A percentile compares a stretch with the other conserved stretches of the same genome.
phyloP scores from a whole-genome alignment of 2,888 invertebrate species.

The Lithophane semibrunnea region DNA sequence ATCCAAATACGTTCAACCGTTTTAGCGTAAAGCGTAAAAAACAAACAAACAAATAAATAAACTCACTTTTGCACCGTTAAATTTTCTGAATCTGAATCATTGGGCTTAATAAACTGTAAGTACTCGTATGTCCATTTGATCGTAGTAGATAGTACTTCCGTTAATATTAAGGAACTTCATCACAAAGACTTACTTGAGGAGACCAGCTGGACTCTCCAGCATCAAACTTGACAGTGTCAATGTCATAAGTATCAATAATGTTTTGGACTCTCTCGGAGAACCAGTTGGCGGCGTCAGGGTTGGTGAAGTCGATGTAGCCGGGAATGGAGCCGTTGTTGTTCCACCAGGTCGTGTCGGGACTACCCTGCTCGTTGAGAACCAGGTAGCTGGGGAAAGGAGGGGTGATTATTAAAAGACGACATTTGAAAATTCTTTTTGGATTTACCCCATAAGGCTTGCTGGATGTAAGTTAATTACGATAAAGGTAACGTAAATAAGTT shows the following conservation, averaged over 20 bases:
- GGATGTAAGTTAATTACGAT: neutral
- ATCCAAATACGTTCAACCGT: too few relatives aligned
- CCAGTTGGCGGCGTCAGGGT: slow-evolving; percentile 92
- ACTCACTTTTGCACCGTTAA: too few relatives aligned
- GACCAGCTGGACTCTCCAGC: slow-evolving; percentile 94
- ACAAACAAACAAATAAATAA: too few relatives aligned
- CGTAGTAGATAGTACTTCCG: neutral
- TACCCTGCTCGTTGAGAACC: slow-evolving; percentile 88
- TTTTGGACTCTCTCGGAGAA: slow-evolving; percentile 87
- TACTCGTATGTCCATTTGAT: neutral
- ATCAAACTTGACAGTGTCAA: slow-evolving; percentile 95
- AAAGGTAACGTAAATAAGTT: neutral
- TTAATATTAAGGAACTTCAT: neutral
- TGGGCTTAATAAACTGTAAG: neutral
- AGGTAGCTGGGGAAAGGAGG: slow-evolving; percentile 80
- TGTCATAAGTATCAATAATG: slow-evolving; percentile 91
- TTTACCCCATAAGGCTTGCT: neutral
- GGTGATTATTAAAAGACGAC: too few relatives aligned
- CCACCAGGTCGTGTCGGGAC: slow-evolving; percentile 89
- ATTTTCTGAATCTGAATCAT: too few relatives aligned
- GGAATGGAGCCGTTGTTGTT: slow-evolving; percentile 89
- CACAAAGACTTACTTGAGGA: slow-evolving; percentile 86
- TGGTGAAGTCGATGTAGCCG: slow-evolving; percentile 93
- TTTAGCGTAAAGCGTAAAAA: too few relatives aligned
- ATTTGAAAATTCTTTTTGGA: neutral